Conservation (phyloP, 2,888 invertebrate species). For the Meta bourneti region DNA sequence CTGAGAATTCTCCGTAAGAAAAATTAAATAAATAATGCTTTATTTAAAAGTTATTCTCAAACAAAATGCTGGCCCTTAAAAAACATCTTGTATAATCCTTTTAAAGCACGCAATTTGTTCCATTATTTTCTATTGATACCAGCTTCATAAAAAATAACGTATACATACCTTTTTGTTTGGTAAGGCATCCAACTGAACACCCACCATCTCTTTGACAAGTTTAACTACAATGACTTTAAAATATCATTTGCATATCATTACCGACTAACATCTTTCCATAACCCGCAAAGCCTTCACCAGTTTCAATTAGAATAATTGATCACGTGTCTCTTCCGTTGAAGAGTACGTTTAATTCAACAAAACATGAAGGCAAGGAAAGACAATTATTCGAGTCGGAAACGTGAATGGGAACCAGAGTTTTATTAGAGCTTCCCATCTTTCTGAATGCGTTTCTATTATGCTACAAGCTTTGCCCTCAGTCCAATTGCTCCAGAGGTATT, state of each 20-base stretch:
- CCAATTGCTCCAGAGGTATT: slow-evolving; percentile 25
- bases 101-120: no score
- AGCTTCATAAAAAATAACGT: no score
- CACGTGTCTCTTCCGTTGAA: neutral
- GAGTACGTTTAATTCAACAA: neutral
- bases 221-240: neutral
- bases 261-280: neutral
- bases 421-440: neutral
- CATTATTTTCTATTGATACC: no score
- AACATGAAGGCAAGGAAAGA: neutral
- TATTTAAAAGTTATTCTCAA: no score
- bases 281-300: neutral
- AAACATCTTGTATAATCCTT: no score
- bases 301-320: neutral
- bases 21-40: no score
- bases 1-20: no score
- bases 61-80: no score
- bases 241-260: neutral
- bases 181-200: neutral
- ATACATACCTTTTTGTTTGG: no score
- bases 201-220: no score
- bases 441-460: neutral
- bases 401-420: neutral
- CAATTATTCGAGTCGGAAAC: neutral
- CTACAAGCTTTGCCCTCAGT: neutral